Percentiles rank a stretch among this genome's conserved stretches.
phyloP scores from a whole-genome alignment of 2,797 vertebrate genomes.

The Lithobates pipiens region DNA sequence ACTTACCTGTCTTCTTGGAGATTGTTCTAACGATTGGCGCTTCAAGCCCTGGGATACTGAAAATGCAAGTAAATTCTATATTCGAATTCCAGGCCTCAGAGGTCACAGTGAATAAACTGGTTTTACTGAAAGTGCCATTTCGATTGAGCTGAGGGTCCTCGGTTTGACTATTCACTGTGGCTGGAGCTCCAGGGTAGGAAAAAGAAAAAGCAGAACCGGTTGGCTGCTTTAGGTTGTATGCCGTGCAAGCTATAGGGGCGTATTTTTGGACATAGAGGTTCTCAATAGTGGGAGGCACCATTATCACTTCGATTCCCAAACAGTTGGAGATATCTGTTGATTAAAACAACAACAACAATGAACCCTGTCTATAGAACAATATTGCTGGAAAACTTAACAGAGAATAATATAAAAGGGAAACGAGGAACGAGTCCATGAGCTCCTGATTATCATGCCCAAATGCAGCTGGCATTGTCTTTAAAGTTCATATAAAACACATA shows the following conservation, averaged over 20 bases:
- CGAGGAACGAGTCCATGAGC: too few species aligned
- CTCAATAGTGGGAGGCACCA: slow-evolving; percentile 34
- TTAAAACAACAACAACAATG: not conserved
- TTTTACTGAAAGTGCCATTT: slow-evolving; percentile 25
- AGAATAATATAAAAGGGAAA: too few species aligned
- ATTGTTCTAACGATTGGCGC: slow-evolving; percentile 21
- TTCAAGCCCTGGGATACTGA: not conserved
- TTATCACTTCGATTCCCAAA: slow-evolving; percentile 47
- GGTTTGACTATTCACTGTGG: not conserved
- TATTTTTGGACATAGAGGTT: slow-evolving; percentile 25
- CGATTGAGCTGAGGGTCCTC: not conserved
- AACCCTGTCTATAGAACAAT: not conserved
- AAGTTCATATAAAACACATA: too few species aligned
- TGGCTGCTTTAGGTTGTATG: slow-evolving; percentile 7
- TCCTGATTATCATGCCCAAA: too few species aligned
- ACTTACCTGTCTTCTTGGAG: slow-evolving; percentile 18
- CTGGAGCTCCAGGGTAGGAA: not conserved
- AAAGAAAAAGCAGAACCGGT: not conserved
- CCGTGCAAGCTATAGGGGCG: slow-evolving; percentile 32
- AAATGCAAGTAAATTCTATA: slow-evolving; percentile 34
- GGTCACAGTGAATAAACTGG: slow-evolving; percentile 8
- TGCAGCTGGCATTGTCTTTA: too few species aligned
- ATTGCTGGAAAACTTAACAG: not conserved
- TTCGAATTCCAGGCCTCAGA: not conserved
- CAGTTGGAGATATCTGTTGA: slow-evolving; percentile 26